phyloP scores from a whole-genome alignment of 30 jellyfish, hydroid and myxozoan species.

The Aurelia sp. region DNA sequence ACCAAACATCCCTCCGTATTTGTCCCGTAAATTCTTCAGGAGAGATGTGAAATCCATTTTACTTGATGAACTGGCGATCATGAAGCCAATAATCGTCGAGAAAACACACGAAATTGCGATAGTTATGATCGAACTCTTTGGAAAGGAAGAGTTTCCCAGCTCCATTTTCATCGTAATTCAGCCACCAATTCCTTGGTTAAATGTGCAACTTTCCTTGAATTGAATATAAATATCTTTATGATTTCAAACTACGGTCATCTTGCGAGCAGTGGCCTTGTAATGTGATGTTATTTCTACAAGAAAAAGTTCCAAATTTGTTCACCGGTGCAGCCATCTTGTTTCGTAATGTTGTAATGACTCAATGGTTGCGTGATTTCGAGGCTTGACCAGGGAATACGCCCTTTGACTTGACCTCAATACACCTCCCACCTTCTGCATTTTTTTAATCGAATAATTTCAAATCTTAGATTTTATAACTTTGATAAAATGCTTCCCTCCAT shows the following conservation, averaged over 20 bases:
- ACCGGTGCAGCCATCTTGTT: slow-evolving; percentile 23
- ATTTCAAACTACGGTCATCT: too few species aligned
- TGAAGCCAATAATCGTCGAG: slow-evolving; percentile 47
- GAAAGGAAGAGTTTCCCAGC: slow-evolving; percentile 20
- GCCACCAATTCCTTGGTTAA: too few species aligned
- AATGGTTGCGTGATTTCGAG: slow-evolving; percentile 35
- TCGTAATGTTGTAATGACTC: slow-evolving; percentile 38
- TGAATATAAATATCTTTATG: too few species aligned
- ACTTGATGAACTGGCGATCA: slow-evolving; percentile 56
- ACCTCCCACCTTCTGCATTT: too few species aligned
- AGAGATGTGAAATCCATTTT: slow-evolving; percentile 26
- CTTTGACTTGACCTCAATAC: too few species aligned
- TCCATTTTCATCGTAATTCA: neutral
- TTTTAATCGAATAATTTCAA: too few species aligned
- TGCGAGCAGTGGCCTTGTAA: too few species aligned
- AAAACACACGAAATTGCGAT: slow-evolving; percentile 36
- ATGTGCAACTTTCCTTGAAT: too few species aligned
- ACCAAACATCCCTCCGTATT: slow-evolving; percentile 38
- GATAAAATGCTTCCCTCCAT: too few species aligned
- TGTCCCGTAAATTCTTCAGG: slow-evolving; percentile 1
- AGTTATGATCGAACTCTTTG: slow-evolving; percentile 10
- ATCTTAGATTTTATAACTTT: too few species aligned
- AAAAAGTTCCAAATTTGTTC: neutral
- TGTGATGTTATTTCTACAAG: too few species aligned
- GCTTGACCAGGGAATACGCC: neutral